Base-by-base conservation (phyloP, 2,888 invertebrate genomes). In the Dolichomitus sp. region DNA sequence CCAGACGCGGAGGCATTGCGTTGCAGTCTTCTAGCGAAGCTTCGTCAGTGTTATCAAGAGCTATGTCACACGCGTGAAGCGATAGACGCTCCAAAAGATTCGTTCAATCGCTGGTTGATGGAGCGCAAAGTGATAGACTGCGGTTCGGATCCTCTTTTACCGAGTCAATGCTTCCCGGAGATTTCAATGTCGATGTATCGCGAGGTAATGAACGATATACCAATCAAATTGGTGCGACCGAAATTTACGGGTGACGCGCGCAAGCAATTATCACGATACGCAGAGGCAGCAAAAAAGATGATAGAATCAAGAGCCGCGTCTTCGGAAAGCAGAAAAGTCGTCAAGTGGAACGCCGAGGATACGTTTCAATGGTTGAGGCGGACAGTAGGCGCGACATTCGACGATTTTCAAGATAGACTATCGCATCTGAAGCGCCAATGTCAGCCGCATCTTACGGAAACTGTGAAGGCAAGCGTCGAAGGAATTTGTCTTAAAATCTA, bases 291-390 rank as follows among this genome's bases (percentile, higher is more conserved):
- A 1, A 99, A 99, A 92, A 98, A 98, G 94, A 98, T 99, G 95
- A 98, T 99, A 88, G 99, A 99, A 94, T 98, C 98, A 7, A 96
- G 99, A 89, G 97, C 97, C 93, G 98, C 98, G 93, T 97, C 98
- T 33, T 96, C 98, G 0, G 99, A 99, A 92, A 98, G 99, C 91
- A 95, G 99, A 84, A 99, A 99, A 94, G 97, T 99, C 14, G 99
- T 99, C 0, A 99, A 99, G 93, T 99, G 99, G 99, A 99, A 99
- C 94, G 99, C 98, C 0, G 99, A 99, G 91, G 99, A 99, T 89
- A 99, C 99, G 30, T 99, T 99, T 94, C 98, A 98, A 88, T 99
- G 99, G 99, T 94, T 99, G 68, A 95, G 99, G 91, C 96, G 97
- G 90, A 98, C 99, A 11, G 97, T 98, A 40, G 98, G 98, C 74